These are phyloP conservation scores for Petrocephalus sullivani DNA, from an alignment of 2,797 vertebrate genomes.

Conservation along the genomic window DNA sequence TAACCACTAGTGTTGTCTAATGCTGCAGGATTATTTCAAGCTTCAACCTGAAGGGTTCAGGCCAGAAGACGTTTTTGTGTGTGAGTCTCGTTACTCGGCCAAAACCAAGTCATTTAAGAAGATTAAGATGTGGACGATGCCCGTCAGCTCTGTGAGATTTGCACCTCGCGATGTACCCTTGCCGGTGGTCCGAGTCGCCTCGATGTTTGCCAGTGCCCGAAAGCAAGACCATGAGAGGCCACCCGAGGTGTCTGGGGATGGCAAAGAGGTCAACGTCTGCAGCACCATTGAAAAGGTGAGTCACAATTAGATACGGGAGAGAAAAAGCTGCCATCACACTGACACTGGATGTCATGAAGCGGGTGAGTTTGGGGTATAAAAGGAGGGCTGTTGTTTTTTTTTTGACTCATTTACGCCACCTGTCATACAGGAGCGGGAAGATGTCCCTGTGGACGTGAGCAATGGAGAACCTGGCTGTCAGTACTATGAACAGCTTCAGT, in stretches of 20 bases:
- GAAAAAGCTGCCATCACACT: background rate
- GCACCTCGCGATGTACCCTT: slow-evolving; percentile 77
- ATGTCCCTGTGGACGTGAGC: slow-evolving; percentile 84
- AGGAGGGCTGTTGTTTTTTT: background rate
- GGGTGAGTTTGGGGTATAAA: background rate
- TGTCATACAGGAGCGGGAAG: slow-evolving; percentile 79
- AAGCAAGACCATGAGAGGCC: slow-evolving; percentile 81
- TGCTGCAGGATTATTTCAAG: slow-evolving; percentile 91
- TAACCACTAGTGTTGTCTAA: background rate
- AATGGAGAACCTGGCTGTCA: slow-evolving; percentile 83
- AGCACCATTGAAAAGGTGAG: slow-evolving; percentile 85
- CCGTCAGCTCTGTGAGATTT: slow-evolving; percentile 74
- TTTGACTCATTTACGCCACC: background rate
- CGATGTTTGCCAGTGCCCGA: slow-evolving; percentile 81
- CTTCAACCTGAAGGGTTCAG: slow-evolving; percentile 83
- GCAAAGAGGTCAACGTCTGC: slow-evolving; percentile 55
- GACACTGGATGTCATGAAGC: background rate
- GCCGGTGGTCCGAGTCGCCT: slow-evolving; percentile 89
- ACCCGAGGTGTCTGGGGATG: slow-evolving; percentile 62
- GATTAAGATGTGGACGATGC: slow-evolving; percentile 94
- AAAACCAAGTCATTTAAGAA: slow-evolving; percentile 94
- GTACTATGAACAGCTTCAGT: slow-evolving; percentile 86
- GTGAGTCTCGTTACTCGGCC: slow-evolving; percentile 88
- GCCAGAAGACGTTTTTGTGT: slow-evolving; percentile 87
- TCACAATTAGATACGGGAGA: background rate